Conservation (phyloP, 2,113 vertebrate species). For the Dinomys branickii region DNA sequence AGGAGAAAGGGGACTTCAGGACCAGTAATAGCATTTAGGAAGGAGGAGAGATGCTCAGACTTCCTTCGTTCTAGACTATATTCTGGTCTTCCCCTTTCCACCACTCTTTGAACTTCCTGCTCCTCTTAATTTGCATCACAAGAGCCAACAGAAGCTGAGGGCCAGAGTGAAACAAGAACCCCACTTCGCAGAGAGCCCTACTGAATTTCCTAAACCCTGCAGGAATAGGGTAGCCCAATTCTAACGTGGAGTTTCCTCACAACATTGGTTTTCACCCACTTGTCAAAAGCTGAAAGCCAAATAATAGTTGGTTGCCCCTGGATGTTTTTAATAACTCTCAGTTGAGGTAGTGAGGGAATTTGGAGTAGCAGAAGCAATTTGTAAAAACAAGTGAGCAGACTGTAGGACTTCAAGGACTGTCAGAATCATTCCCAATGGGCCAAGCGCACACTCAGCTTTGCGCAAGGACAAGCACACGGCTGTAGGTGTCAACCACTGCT, state of each 20-base stretch:
- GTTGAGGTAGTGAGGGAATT: conserved; percentile 7
- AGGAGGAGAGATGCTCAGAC: neutral
- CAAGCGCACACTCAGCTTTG: fast-evolving
- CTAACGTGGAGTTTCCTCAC: neutral
- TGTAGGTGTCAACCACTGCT: neutral
- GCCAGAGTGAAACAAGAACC: neutral
- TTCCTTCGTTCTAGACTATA: neutral
- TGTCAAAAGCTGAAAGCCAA: conserved; percentile 49
- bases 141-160: neutral
- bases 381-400: conserved; percentile 1
- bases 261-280: conserved; percentile 23
- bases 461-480: neutral
- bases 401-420: neutral
- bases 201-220: neutral
- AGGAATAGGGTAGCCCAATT: neutral
- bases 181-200: neutral
- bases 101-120: neutral
- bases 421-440: neutral
- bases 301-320: neutral
- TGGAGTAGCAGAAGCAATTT: conserved; percentile 6
- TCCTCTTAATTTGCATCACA: neutral
- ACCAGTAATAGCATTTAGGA: neutral
- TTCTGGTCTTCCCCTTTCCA: neutral
- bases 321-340: conserved; percentile 27
- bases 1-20: neutral